Base-by-base conservation (phyloP, 2,888 invertebrate species). In the Acanthosepion esculentum region DNA sequence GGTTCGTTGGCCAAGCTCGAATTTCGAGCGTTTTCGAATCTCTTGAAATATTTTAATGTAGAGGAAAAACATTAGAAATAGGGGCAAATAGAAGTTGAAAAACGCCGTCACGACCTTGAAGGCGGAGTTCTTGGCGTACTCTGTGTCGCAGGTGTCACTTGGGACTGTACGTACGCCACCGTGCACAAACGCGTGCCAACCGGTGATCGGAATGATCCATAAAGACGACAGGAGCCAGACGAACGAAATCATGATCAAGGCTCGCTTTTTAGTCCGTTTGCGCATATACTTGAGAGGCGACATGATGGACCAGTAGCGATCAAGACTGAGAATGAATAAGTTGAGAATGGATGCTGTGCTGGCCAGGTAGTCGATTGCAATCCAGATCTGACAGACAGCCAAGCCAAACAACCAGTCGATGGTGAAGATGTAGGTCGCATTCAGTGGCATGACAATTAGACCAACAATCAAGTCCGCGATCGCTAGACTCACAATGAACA, bases 291-390 rank as follows among this genome's bases (percentile, higher is more conserved):
- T 97, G n/a, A 98, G 96, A 7, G 98, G 98, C 10, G 97, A 97
- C 33, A 97, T 97, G 94, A 98, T 98, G 53, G 98, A 98, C 98
- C 98, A 98, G 96, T 98, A 98, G 41, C 98, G 97, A 95, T 97
- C 97, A 6, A 97, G 96, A 95, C 97, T 97, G 91, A 97, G 96
- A 92, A 97, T 97, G 96, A 98, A 98, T 78, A 98, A 97, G 96
- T 98, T 98, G 94, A 98, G 97, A 95, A 98, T 98, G 94, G 98
- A 98, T 20, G 98, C 98, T 1, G 98, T 98, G 96, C 98, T 98
- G 94, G 98, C 98, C 5, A 98, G 98, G 96, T 98, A 98, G 96
- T 98, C 98, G 33, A 98, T 97, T 8, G 98, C 98, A 91, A 98
- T 97, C 98, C 98, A 98, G 95, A 98, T 97, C 96, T 98, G 98